Evolutionary conservation across 2,888 invertebrate genomes (phyloP).

Genomic region (Scaptomyza polygonia): DNA sequence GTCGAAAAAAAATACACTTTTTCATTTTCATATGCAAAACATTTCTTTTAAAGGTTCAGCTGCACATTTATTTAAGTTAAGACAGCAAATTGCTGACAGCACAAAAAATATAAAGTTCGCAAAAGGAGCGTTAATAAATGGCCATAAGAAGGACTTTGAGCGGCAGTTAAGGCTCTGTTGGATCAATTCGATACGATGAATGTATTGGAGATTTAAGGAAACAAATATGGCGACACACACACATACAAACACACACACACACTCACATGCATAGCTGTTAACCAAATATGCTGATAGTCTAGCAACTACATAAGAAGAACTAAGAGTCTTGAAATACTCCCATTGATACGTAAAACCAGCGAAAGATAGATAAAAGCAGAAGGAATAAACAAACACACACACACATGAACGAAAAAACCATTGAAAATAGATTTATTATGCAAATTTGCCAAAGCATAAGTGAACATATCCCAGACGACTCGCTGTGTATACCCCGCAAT

Average conservation of each 20-base stretch:
- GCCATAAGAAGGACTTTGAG: conserved; percentile 54
- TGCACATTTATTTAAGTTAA: conserved; percentile 12
- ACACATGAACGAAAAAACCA: conserved; percentile 50
- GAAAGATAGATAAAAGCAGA: conserved; percentile 33
- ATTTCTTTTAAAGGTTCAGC: conserved; percentile 2
- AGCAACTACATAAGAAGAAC: conserved; percentile 54
- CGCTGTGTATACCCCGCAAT: conserved; percentile 34
- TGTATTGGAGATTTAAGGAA: conserved; percentile 38
- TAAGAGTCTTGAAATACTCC: conserved; percentile 43
- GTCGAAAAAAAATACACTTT: conserved; percentile 41
- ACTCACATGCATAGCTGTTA: conserved; percentile 41
- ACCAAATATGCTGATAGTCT: conserved; percentile 60
- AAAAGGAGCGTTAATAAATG: conserved; percentile 48
- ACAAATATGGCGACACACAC: conserved; percentile 50
- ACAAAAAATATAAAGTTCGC: conserved; percentile 28
- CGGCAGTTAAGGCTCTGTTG: conserved; percentile 44
- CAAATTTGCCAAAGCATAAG: conserved; percentile 74
- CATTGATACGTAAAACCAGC: conserved; percentile 59
- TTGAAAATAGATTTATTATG: conserved; percentile 81
- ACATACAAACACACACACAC: conserved; percentile 19
- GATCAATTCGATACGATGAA: conserved; percentile 44
- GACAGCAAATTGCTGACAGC: conserved; percentile 9
- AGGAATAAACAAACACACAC: conserved; percentile 24
- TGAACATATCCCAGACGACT: conserved; percentile 56
- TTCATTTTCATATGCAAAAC: neutral